Evolutionary conservation across 1,140 invertebrate species (phyloP).

Genomic region (Sinella curviseta): DNA sequence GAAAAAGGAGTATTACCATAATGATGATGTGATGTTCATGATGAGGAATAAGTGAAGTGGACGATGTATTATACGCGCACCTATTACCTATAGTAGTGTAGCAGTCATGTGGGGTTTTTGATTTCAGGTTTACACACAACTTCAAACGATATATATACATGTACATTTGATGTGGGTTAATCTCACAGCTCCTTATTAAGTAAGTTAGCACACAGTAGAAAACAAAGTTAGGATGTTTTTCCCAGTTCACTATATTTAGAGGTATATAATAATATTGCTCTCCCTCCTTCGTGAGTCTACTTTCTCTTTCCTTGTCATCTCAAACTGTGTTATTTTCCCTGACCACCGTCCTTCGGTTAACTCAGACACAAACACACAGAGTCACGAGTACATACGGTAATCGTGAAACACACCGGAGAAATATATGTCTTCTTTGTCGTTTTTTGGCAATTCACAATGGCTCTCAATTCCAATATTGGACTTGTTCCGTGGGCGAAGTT

Average conservation of each 20-base stretch:
- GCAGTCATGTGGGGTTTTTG: too few relatives aligned
- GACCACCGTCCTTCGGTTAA: not conserved
- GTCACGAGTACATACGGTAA: not conserved
- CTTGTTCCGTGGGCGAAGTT: constrained; percentile 16
- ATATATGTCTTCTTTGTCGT: constrained; percentile 8
- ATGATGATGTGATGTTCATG: not conserved
- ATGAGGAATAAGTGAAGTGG: not conserved
- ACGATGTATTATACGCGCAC: too few relatives aligned
- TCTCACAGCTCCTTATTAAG: too few relatives aligned
- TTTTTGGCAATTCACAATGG: constrained; percentile 11
- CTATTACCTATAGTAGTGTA: too few relatives aligned
- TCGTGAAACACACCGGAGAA: not conserved
- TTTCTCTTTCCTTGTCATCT: not conserved
- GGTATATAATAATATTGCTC: too few relatives aligned
- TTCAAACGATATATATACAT: too few relatives aligned
- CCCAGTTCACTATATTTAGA: too few relatives aligned
- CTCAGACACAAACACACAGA: not conserved
- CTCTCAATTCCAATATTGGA: constrained; percentile 10
- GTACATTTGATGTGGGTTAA: too few relatives aligned
- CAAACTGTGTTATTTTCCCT: not conserved
- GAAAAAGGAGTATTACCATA: not conserved
- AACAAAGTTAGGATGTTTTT: too few relatives aligned
- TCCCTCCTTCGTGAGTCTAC: too few relatives aligned
- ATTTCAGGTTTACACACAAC: too few relatives aligned
- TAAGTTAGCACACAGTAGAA: too few relatives aligned